A percentile compares a stretch with the other conserved stretches of the same genome.
Evolutionary conservation across 2,113 vertebrate species (phyloP).

Genomic region (Salminus brasiliensis): DNA sequence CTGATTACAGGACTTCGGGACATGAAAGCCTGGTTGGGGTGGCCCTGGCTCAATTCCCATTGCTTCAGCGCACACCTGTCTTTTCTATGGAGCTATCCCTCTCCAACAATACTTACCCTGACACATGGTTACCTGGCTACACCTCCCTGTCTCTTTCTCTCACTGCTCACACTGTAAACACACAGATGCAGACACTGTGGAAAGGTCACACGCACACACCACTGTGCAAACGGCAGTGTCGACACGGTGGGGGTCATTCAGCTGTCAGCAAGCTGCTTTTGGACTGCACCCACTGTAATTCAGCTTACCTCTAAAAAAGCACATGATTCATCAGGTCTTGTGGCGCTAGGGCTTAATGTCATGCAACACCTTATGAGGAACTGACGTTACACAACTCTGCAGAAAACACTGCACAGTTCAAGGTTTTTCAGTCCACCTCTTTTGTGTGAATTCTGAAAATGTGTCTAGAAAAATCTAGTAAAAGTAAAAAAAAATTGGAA

Average conservation of each 20-base stretch:
- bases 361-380: neutral
- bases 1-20: conserved; percentile 31
- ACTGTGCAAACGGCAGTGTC: neutral
- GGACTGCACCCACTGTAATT: neutral
- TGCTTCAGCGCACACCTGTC: conserved; percentile 16
- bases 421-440: no score
- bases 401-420: no score
- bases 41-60: neutral
- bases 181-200: neutral
- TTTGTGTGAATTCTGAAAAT: no score
- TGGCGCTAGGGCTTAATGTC: neutral
- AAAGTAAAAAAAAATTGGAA: no score
- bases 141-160: neutral
- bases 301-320: neutral
- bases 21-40: neutral
- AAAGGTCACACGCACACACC: conserved; percentile 14
- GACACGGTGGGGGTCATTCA: neutral
- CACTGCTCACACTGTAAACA: conserved; percentile 31
- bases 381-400: neutral
- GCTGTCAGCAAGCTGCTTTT: neutral
- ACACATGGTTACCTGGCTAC: neutral
- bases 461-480: no score
- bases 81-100: neutral
- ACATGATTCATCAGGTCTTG: neutral
- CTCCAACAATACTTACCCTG: neutral